Evolutionary conservation across 1,140 invertebrate species (phyloP), one percentile per base, ranked within the genome.

Genomic region (Listronotus bonariensis): DNA sequence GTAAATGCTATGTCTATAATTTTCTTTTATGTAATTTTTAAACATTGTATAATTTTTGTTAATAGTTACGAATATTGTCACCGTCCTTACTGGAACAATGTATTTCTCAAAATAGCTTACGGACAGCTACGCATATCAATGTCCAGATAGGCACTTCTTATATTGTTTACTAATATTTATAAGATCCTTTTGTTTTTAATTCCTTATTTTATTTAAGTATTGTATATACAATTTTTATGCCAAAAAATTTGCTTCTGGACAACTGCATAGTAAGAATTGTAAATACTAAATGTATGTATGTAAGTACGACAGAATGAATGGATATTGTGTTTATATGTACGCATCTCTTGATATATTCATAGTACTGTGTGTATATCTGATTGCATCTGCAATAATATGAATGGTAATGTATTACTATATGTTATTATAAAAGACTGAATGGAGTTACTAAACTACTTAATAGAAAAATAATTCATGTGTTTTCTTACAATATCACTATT

Each of bases 371-470:
- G 76, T 77, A 76, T 74, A 78, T 72, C 73, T 68, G 76, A 77
- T 77, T 78, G 77, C 74, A 76, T 76, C 74, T 76, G 76, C 75
- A 77, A 78, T 77, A 78, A 76, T 77, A 77, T 78, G 76, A 77
- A 77, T 78, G 76, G 77, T 77, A 73, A 77, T 77, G 76, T 78
- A 77, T 72, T 75, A 78, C 74, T 78, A 75, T 78, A 77, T 77
- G 76, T 77, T 76, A 77, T 78, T 77, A 77, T 77, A 78, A 78
- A 78, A 78, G 77, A 78, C 77, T 78, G 77, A 78, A 78, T 78
- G 77, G 77, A 78, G 73, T 78, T 77, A 78, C 76, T 78, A 78
- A 78, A 78, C 68, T 72, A 72, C 67, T 68, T 63, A 70, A 70
- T 70, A 70, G 64, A 67, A 70, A 70, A 70, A 69, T 52, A 55